Percentiles rank a stretch among this genome's conserved stretches.
Evolutionary conservation across 2,797 vertebrate genomes (phyloP).

Genomic region (Orientallactaga sibirica): DNA sequence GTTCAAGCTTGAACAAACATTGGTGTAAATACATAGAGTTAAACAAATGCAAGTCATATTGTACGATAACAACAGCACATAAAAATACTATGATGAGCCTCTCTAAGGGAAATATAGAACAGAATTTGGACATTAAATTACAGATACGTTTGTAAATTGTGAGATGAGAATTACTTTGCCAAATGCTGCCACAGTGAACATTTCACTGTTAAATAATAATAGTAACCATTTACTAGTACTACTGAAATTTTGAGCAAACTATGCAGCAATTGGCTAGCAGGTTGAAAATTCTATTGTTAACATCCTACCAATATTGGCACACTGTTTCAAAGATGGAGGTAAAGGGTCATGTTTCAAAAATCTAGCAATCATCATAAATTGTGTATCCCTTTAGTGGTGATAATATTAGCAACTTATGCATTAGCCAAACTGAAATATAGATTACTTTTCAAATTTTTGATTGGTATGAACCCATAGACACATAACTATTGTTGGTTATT

Average conservation of each 20-base stretch:
- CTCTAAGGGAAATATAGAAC: too few relatives aligned
- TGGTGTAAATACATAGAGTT: neutral
- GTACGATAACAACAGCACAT: neutral
- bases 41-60: neutral
- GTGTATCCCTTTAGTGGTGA: neutral
- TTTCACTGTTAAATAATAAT: slow-evolving; percentile 2
- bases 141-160: neutral
- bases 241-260: too few relatives aligned
- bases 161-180: neutral
- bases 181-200: too few relatives aligned
- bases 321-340: neutral
- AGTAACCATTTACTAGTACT: neutral
- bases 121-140: neutral
- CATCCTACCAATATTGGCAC: neutral
- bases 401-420: neutral
- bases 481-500: slow-evolving; percentile 10
- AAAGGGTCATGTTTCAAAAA: neutral
- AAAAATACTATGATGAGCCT: neutral
- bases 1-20: neutral
- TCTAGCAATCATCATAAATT: neutral
- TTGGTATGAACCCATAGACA: neutral
- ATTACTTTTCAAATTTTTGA: slow-evolving; percentile 6
- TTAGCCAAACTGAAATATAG: neutral
- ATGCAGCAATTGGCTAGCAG: neutral
- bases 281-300: neutral